Conservation (phyloP, 2,888 invertebrate species). For the Syrphus vitripennis region DNA sequence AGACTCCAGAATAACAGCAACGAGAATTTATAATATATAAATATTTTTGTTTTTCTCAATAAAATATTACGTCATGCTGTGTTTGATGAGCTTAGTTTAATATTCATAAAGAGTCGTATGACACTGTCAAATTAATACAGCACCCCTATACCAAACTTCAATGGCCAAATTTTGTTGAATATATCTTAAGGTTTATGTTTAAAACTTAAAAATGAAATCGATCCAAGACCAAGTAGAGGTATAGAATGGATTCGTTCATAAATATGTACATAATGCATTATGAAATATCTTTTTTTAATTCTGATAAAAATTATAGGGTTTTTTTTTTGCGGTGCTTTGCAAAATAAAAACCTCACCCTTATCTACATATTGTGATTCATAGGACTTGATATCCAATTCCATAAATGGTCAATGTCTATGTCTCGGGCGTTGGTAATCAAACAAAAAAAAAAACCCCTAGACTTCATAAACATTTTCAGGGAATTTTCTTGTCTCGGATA, state of each 20-base stretch:
- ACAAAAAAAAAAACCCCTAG: background rate
- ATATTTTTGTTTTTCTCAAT: background rate
- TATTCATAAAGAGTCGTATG: background rate
- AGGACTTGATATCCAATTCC: background rate
- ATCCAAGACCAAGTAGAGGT: background rate
- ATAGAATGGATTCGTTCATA: no score
- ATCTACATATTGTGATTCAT: background rate
- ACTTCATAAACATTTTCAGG: background rate
- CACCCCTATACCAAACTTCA: background rate
- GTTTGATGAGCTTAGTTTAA: background rate
- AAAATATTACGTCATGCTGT: background rate
- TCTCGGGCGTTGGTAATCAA: background rate
- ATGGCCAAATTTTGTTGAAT: background rate
- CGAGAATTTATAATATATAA: background rate
- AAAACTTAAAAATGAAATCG: background rate
- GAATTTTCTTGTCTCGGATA: background rate
- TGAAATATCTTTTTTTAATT: background rate
- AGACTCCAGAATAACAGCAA: no score
- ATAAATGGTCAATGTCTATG: background rate
- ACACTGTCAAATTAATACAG: background rate
- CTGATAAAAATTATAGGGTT: background rate
- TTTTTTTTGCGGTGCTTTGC: no score
- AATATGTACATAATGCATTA: no score
- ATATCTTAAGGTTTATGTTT: background rate
- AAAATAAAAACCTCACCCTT: background rate